phyloP scores from a whole-genome alignment of 2,797 vertebrate genomes.

The Anomalospiza imberbis region DNA sequence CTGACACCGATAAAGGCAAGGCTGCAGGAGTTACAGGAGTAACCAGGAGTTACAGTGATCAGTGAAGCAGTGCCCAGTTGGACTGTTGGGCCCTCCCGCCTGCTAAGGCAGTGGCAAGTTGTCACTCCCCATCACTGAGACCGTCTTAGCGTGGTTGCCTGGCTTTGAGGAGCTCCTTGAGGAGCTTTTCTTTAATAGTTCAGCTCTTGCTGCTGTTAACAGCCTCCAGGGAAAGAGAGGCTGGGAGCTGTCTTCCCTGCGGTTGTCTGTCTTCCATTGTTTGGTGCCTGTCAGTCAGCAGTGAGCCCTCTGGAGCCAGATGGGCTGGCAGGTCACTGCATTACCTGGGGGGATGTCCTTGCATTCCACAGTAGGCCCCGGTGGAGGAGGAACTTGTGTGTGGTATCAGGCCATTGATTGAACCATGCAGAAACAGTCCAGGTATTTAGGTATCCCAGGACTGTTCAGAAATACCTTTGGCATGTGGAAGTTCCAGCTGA shows the following conservation, averaged over 20 bases:
- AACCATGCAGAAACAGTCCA: not conserved
- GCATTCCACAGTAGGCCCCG: fast-evolving
- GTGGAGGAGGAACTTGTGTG: not conserved
- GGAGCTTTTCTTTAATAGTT: not conserved
- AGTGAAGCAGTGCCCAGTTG: fast-evolving
- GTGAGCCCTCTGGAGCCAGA: not conserved
- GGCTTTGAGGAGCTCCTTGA: not conserved
- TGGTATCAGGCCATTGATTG: not conserved
- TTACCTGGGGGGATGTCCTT: not conserved
- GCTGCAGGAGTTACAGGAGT: not conserved
- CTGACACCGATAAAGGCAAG: not conserved
- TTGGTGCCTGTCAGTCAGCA: not conserved
- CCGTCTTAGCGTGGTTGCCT: fast-evolving
- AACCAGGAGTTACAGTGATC: not conserved
- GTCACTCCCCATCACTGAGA: not conserved
- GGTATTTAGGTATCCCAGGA: not conserved
- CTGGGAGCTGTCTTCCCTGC: not conserved
- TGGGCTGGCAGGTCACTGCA: not conserved
- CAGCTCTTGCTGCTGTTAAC: not conserved
- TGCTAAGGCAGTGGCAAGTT: not conserved
- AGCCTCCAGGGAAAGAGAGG: not conserved
- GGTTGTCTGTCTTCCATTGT: not conserved
- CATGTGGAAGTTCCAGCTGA: not conserved
- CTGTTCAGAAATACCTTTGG: not conserved
- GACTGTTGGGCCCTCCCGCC: fast-evolving